Percentiles rank a stretch among this genome's conserved stretches.
phyloP scores from a whole-genome alignment of 2,113 vertebrate species.

The Anarhynchus alexandrinus region DNA sequence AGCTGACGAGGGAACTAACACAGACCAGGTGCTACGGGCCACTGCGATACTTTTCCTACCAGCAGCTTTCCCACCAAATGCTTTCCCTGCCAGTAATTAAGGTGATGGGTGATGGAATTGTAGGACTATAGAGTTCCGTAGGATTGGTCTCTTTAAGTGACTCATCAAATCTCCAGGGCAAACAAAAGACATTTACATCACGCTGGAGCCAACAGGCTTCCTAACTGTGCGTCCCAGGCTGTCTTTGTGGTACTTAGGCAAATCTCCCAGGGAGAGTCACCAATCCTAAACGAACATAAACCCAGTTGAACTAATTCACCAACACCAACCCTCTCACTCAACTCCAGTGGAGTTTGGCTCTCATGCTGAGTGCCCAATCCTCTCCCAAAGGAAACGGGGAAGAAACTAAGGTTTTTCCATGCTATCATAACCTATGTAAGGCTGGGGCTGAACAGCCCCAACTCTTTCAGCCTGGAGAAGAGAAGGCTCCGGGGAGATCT shows the following conservation, averaged over 20 bases:
- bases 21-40: not conserved
- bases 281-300: not conserved
- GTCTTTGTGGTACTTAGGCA: not conserved
- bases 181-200: not conserved
- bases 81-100: slow-evolving; percentile 11
- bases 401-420: not conserved
- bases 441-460: too few relatives aligned
- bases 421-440: accelerated
- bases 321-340: not conserved
- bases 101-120: not conserved
- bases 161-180: slow-evolving; percentile 31
- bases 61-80: not conserved
- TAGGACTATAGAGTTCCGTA: not conserved
- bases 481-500: too few relatives aligned
- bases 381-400: not conserved
- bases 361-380: not conserved
- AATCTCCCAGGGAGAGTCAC: not conserved
- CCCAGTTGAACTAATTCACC: not conserved
- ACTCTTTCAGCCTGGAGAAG: too few relatives aligned
- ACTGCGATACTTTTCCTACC: not conserved
- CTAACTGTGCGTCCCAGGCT: not conserved
- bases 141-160: not conserved
- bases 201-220: not conserved
- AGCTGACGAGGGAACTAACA: not conserved
- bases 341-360: not conserved